Base-by-base conservation (phyloP, 2,888 invertebrate species). In the Scaptomyza tumidula region DNA sequence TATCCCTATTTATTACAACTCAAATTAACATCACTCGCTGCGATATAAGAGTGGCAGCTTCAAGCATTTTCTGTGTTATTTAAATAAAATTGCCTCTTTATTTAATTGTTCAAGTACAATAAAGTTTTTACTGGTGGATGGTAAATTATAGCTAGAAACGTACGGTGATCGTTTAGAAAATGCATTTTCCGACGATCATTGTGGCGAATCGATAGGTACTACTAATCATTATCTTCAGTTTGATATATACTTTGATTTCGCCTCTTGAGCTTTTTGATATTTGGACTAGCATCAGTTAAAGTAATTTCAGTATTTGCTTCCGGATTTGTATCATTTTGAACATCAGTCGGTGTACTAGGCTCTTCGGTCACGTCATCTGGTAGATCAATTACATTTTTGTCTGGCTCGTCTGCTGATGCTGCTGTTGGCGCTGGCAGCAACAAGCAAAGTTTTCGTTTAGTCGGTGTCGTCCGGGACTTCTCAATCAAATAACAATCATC, bases 201-300 rank as follows among this genome's bases (percentile, higher is more conserved):
- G 29, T 33, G 33, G 33, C 33, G 10, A 10, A 33, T 29, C 6
- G 29, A 29, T 29, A 29, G 24, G 37, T 14, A 14, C 54, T 56
- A 69, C 50, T 81, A 80, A 1, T 83, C 85, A 16, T 84, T 76
- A n/a, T 82, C 79, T 27, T 71, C 75, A 2, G 71, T 44, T 44
- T 85, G 78, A 69, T 92, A 92, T 14, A 92, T 90, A 46, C 81
- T 75, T 64, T 91, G 90, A 71, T 92, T 92, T 46, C 92, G 77
- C 37, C 92, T 85, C 66, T 91, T 92, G n/a, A 92, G 90, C 44
- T 90, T 91, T 58, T 92, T 92, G 0, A 78, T 11, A 55, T 58
- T 75, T 6, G 52, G 58, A 71, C 50, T 75, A 6, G 29, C 2
- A 0, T 39, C 16, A 33, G 33, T 24, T 6, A 35, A 13, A 13